These are phyloP conservation scores for Drosophila elegans DNA, from an alignment of 1,140 invertebrate genomes.

Conservation along the genomic window DNA sequence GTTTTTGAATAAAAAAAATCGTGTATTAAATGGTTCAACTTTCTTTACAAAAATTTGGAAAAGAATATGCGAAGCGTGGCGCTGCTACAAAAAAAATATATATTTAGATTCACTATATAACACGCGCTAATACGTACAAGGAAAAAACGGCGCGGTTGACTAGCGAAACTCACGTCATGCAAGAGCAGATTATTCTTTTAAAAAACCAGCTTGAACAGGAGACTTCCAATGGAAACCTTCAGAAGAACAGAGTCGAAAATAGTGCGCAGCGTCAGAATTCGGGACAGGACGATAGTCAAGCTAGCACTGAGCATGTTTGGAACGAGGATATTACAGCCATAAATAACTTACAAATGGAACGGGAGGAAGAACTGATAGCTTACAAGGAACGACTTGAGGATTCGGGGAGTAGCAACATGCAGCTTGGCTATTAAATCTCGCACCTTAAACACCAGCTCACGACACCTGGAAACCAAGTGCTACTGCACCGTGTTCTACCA, in stretches of 20 bases:
- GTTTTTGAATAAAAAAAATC: too few relatives aligned
- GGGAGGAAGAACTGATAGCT: constrained; percentile 78
- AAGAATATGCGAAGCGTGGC: too few relatives aligned
- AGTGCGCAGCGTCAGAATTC: neutral
- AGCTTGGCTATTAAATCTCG: constrained; percentile 68
- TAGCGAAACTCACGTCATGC: constrained; percentile 35
- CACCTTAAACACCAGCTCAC: constrained; percentile 37
- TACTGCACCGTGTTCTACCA: constrained; percentile 50
- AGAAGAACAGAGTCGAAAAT: neutral
- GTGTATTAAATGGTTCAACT: too few relatives aligned
- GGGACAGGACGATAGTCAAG: constrained; percentile 8
- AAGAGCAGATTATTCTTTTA: constrained; percentile 49
- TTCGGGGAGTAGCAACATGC: constrained; percentile 65
- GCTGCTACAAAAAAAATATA: too few relatives aligned
- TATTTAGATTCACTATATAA: too few relatives aligned
- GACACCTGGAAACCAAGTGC: constrained; percentile 3
- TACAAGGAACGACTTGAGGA: constrained; percentile 80
- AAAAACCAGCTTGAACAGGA: constrained; percentile 23
- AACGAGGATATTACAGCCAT: constrained; percentile 59
- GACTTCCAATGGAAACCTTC: neutral
- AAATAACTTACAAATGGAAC: constrained; percentile 56
- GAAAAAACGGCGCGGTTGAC: constrained; percentile 48
- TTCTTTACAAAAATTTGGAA: too few relatives aligned
- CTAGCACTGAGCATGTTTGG: constrained; percentile 51
- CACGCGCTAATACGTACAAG: constrained; percentile 35